phyloP scores from a whole-genome alignment of 2,113 vertebrate genomes.

The Glareola pratincola region DNA sequence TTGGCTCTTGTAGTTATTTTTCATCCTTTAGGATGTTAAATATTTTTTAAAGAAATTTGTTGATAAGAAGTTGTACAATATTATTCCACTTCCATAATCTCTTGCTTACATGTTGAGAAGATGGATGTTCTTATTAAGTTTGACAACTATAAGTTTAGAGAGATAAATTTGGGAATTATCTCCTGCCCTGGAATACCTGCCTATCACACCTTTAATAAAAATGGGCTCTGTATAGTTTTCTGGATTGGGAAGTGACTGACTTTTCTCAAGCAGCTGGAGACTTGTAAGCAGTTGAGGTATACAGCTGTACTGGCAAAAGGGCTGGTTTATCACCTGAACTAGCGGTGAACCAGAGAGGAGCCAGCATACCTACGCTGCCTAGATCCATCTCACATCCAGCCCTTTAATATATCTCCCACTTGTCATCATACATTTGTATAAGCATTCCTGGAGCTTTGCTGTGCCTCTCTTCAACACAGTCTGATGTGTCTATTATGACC shows the following conservation, averaged over 20 bases:
- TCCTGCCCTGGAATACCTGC: not conserved
- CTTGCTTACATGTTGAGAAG: not conserved
- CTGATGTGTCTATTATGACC: not conserved
- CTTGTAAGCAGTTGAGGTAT: not conserved
- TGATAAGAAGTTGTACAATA: not conserved
- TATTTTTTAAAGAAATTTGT: not conserved
- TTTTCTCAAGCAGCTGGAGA: not conserved
- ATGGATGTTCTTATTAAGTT: not conserved
- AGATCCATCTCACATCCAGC: not conserved
- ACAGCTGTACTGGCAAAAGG: not conserved
- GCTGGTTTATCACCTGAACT: not conserved
- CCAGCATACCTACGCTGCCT: not conserved
- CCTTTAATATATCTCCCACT: not conserved
- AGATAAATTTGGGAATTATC: not conserved
- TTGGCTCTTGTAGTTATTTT: not conserved
- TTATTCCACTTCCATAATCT: not conserved
- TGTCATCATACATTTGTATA: not conserved
- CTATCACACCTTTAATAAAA: not conserved
- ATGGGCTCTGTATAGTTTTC: not conserved
- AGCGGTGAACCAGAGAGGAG: not conserved
- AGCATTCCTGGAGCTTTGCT: not conserved
- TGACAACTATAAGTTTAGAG: not conserved
- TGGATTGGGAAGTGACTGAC: not conserved
- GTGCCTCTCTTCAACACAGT: not conserved
- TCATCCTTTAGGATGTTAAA: not conserved